Conservation (phyloP, 2,113 vertebrate genomes). For the Mohoua ochrocephala region DNA sequence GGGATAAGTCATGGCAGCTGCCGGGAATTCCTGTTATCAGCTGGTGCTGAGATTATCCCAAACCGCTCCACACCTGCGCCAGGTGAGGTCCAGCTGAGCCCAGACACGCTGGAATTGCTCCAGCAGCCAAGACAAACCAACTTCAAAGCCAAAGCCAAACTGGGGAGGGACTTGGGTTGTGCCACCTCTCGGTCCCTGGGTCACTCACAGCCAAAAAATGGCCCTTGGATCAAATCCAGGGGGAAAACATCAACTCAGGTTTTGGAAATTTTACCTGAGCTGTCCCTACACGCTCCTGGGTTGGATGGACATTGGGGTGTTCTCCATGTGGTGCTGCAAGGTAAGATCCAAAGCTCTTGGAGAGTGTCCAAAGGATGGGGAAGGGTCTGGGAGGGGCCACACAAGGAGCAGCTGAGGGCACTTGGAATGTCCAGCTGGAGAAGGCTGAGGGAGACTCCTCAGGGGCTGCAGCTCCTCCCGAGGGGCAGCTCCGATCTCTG, state of each 20-base stretch:
- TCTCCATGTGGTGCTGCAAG: background rate
- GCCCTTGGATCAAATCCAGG: background rate
- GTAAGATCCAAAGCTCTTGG: background rate
- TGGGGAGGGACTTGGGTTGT: background rate
- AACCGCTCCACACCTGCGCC: background rate
- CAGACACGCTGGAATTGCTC: background rate
- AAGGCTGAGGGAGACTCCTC: background rate
- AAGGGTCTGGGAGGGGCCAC: background rate
- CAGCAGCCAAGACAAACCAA: background rate
- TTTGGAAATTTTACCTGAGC: background rate
- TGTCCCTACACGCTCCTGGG: background rate
- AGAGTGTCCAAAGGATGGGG: background rate
- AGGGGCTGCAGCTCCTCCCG: background rate
- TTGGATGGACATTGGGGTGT: background rate
- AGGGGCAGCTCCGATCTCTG: background rate
- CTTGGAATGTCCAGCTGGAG: background rate
- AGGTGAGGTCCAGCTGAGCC: background rate
- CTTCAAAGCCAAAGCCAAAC: background rate
- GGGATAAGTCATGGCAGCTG: background rate
- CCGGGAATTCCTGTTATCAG: background rate
- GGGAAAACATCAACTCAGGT: background rate
- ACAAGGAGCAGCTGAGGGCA: background rate
- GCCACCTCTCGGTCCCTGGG: background rate
- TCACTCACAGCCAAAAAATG: background rate
- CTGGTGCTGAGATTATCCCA: background rate